Evolutionary conservation across 2,113 vertebrate species (phyloP).

Genomic region (Salvelinus namaycush): DNA sequence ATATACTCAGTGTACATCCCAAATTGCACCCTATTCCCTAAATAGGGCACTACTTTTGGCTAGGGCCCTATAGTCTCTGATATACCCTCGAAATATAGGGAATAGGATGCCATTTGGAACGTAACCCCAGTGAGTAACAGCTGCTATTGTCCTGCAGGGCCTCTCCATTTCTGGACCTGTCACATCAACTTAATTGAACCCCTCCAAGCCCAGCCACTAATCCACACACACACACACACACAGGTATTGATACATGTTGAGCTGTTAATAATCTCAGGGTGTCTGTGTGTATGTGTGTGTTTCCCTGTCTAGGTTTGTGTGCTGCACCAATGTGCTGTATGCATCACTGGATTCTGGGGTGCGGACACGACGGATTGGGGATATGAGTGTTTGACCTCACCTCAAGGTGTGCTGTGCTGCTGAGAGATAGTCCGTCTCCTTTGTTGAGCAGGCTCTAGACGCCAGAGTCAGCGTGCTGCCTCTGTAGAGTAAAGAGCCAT

Average conservation of each 20-base stretch:
- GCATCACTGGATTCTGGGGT: too few species aligned
- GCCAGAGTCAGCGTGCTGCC: conserved; percentile 4
- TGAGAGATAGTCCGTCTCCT: conserved; percentile 21
- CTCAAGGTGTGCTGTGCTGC: conserved; percentile 28
- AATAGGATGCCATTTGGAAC: too few species aligned
- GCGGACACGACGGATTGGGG: not conserved
- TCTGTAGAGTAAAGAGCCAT: conserved; percentile 49
- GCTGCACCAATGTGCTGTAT: not conserved
- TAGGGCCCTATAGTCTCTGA: not conserved
- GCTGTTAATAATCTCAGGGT: not conserved
- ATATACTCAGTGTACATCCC: too few species aligned
- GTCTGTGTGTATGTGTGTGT: conserved; percentile 5
- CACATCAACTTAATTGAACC: not conserved
- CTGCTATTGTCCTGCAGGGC: not conserved
- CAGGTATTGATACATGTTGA: not conserved
- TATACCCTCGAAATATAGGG: not conserved
- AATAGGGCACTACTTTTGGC: not conserved
- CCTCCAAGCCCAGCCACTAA: not conserved
- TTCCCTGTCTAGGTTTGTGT: conserved; percentile 6
- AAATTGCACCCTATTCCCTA: too few species aligned
- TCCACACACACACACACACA: not conserved
- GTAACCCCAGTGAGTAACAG: too few species aligned
- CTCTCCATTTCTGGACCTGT: not conserved
- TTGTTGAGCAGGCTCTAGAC: conserved; percentile 34
- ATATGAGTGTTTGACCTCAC: conserved; percentile 46